Base-by-base conservation (phyloP, 2,113 vertebrate species). In the Phoenicopterus ruber region DNA sequence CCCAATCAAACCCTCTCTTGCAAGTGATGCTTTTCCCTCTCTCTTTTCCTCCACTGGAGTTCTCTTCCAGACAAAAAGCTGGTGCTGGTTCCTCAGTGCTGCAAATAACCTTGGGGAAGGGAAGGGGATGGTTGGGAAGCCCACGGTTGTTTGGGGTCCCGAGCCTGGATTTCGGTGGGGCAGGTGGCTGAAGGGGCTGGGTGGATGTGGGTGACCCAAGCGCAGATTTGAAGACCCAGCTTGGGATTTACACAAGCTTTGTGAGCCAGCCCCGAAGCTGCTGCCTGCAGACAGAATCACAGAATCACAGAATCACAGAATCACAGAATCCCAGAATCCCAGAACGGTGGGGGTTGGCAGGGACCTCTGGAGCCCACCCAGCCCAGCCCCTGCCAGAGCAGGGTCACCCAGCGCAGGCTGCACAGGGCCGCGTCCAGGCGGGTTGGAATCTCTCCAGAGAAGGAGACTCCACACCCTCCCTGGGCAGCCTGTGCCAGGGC, bases 71-170 rank as follows among this genome's bases (percentile, higher is more conserved):
- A 24, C 2, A 29, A 84, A 81, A 84, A 44, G 11, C 26, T 70
- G 58, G 13, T 0, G 2, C 11, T 3, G 12, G 20, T 54, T 67
- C 28, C 32, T 82, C 47, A 71, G 42, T 40, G 44, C 21, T n/a
- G 8, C 13, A 42, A 55, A 62, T 22, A 32, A 25, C 4, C 1
- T 6, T 13, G 13, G 20, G 34, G n/a, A 69, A 76, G 15, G 36
- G 57, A 50, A 82, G 4, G 40, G 14, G 19, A 47, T 10, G 11
- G 9, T 8, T 49, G 86, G 44, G 62, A 86, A 63, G 21, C 21
- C 11, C 4, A 1, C 0, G 8, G 13, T 15, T 36, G 8, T 14
- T 29, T 31, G 52, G 32, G 58, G 24, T 50, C 47, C 46, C 2
- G 2, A 61, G 28, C 38, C 34, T 71, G 70, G 76, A 50, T 71